Evolutionary conservation across 2,113 vertebrate species (phyloP), one percentile per base, ranked within the genome.

Genomic region (Chloroceryle aenea): DNA sequence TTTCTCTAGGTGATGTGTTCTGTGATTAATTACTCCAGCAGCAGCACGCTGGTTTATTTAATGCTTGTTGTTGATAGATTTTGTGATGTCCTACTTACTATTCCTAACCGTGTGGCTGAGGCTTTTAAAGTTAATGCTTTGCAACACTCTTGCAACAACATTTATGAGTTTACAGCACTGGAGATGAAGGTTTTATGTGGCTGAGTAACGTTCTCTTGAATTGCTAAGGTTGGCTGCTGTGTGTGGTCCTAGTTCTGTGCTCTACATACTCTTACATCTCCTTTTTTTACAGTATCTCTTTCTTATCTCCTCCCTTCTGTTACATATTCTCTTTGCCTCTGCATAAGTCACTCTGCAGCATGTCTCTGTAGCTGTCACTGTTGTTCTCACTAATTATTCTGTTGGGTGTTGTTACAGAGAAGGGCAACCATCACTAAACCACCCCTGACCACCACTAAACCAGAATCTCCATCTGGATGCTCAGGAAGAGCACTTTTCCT

Each of bases 171-270:
- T 74, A 6, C 12, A 50, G 27, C 50, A 21, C 50, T 80, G 66
- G 20, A 94, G 30, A 21, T 75, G 86, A 86, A 91, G 62, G 73
- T 59, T 93, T 97, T 87, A 76, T 80, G 42, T 78, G 52, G 56
- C 66, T 63, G 52, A 86, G 40, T 85, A 80, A 77, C 29, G 22
- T 14, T 6, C 18, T 59, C 10, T 77, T 90, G 79, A 77, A 90
- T 97, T 90, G 42, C 68, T 74, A 38, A 63, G 63, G 36, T 17
- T 83, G 59, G 22, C n/a, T 86, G 25, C 25, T 77, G 4, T 36
- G 19, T 68, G 16, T 78, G 38, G 40, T 79, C 75, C 75, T 73
- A 45, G 58, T 87, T 64, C 48, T 22, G 36, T 53, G 16, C 9
- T 79, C 63, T 53, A 21, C 4, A 8, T 40, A 20, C 52, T 40